Conservation (phyloP, 2,113 vertebrate species). For the Podilymbus podiceps region DNA sequence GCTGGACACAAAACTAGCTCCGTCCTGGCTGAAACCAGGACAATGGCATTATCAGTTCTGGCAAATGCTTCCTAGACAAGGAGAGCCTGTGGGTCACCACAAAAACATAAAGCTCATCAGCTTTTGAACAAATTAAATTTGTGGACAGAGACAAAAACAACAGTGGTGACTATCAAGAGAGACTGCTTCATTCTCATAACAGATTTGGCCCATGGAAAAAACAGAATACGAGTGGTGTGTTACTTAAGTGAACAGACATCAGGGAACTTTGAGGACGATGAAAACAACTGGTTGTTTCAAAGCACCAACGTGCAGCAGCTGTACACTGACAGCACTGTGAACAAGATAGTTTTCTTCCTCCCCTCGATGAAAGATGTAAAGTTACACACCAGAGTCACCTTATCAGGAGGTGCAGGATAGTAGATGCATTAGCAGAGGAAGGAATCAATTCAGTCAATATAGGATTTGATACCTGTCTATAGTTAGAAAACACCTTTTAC, state of each 20-base stretch:
- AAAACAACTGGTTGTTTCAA: background rate
- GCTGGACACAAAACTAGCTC: no score
- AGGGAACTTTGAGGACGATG: background rate
- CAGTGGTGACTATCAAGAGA: background rate
- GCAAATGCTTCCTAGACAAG: background rate
- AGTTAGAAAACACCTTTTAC: conserved; percentile 18
- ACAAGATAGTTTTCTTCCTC: background rate
- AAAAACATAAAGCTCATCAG: background rate
- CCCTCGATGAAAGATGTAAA: background rate
- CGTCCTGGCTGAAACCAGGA: no score
- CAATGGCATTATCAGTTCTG: background rate
- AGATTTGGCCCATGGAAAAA: background rate
- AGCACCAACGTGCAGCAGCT: background rate
- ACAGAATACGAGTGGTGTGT: background rate
- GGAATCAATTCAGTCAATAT: conserved; percentile 16
- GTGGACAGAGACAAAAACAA: background rate
- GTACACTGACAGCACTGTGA: background rate
- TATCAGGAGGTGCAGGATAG: background rate
- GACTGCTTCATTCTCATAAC: background rate
- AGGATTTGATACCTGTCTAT: conserved; percentile 15
- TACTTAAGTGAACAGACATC: background rate
- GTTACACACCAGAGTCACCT: background rate
- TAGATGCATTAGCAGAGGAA: conserved; percentile 1
- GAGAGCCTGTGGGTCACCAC: background rate
- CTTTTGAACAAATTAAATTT: background rate